Conservation (phyloP, 2,888 invertebrate genomes). For the Steinernema carpocapsae region DNA sequence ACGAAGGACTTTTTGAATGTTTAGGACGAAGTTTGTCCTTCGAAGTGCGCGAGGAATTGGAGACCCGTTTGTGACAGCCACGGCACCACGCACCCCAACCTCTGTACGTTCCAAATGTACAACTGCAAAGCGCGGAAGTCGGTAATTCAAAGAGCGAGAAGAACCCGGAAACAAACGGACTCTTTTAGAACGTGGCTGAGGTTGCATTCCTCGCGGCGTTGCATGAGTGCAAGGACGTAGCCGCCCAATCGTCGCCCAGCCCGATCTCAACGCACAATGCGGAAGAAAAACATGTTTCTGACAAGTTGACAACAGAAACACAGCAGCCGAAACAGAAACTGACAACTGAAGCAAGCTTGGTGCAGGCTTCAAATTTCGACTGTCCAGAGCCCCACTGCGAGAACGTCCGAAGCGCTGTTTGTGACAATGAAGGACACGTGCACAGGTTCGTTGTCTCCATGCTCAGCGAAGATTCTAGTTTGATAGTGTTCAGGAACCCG, state of each 20-base stretch:
- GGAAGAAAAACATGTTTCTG: conserved; percentile 30
- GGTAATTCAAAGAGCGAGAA: conserved; percentile 42
- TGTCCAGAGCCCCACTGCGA: conserved; percentile 56
- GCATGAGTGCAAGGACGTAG: conserved; percentile 34
- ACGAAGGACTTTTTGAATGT: conserved; percentile 22
- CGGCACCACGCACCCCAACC: conserved; percentile 60
- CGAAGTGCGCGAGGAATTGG: conserved; percentile 50
- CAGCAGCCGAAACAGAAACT: no score
- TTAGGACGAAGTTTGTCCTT: conserved; percentile 51
- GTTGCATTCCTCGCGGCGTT: conserved; percentile 42
- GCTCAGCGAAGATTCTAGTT: neutral
- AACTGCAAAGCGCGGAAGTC: conserved; percentile 53
- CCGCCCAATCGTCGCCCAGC: conserved; percentile 11
- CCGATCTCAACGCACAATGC: neutral
- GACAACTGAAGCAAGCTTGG: no score
- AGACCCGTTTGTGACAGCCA: conserved; percentile 63
- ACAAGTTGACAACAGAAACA: no score
- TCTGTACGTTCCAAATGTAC: conserved; percentile 63
- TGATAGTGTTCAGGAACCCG: conserved; percentile 39
- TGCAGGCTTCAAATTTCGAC: conserved; percentile 41
- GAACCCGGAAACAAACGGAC: conserved; percentile 41
- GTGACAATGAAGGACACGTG: conserved; percentile 48
- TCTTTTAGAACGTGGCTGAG: conserved; percentile 41
- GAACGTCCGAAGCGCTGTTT: conserved; percentile 44
- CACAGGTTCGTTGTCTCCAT: conserved; percentile 41